Percentiles rank a stretch among this genome's conserved stretches.
phyloP scores from a whole-genome alignment of 2,888 invertebrate species.

The Nudaria mundana region DNA sequence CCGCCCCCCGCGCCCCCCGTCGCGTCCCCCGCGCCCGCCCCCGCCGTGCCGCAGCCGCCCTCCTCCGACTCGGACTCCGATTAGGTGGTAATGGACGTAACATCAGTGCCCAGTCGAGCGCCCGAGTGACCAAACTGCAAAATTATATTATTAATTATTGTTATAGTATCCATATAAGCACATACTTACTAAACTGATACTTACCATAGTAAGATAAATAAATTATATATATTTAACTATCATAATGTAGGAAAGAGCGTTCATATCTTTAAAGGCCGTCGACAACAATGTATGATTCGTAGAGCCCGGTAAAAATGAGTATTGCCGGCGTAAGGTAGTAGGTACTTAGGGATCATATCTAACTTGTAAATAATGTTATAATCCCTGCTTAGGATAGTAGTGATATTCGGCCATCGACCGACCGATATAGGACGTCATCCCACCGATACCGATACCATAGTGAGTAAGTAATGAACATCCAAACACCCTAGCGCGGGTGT shows the following conservation, averaged over 20 bases:
- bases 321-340: neutral
- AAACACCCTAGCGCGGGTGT: neutral
- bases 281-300: neutral
- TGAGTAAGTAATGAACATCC: neutral
- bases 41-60: constrained; percentile 50
- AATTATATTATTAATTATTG: no score
- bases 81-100: constrained; percentile 17
- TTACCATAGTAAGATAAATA: no score
- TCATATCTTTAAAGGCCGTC: constrained; percentile 8
- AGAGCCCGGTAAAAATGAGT: no score
- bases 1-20: constrained; percentile 49
- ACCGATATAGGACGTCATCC: constrained; percentile 18
- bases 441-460: constrained; percentile 7
- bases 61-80: constrained; percentile 74
- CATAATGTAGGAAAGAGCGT: constrained; percentile 10
- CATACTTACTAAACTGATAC: no score
- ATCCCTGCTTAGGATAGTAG: constrained; percentile 7
- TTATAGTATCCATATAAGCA: no score
- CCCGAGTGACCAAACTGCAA: no score
- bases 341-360: constrained; percentile 19
- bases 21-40: constrained; percentile 25
- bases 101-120: neutral
- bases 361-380: constrained; percentile 27
- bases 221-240: constrained; percentile 9
- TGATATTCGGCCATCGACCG: no score